A percentile compares a stretch with the other conserved stretches of the same genome.
These are phyloP conservation scores for Cheilosia grossa DNA, from an alignment of 2,888 invertebrate genomes.

Conservation along the genomic window DNA sequence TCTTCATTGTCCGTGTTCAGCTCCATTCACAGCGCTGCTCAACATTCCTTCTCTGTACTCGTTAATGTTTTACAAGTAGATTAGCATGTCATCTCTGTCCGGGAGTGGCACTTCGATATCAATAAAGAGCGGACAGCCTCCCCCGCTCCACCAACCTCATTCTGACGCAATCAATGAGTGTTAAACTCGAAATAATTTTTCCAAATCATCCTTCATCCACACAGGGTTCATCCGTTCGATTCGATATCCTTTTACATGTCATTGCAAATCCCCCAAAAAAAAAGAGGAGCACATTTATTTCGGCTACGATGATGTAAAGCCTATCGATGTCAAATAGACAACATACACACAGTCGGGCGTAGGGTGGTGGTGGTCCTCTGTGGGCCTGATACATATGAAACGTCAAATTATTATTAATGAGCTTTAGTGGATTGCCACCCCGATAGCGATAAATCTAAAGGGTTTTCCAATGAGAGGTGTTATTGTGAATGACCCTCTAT, in stretches of 20 bases:
- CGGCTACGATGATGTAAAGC: constrained; percentile 16
- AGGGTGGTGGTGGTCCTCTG: neutral
- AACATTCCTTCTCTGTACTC: constrained; percentile 10
- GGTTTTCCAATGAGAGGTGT: too few species aligned
- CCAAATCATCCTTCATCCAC: constrained; percentile 35
- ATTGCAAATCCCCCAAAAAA: constrained; percentile 18
- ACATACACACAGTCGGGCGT: neutral
- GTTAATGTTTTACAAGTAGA: constrained; percentile 60
- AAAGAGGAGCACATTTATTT: constrained; percentile 3
- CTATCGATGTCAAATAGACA: constrained; percentile 41
- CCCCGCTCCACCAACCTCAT: neutral
- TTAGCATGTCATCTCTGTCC: constrained; percentile 52
- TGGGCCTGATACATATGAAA: constrained; percentile 7
- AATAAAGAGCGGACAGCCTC: constrained; percentile 1
- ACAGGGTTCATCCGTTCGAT: constrained; percentile 1
- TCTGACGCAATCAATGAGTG: constrained; percentile 9
- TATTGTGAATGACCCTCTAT: too few species aligned
- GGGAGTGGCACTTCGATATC: constrained; percentile 7
- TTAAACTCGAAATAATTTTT: constrained; percentile 40
- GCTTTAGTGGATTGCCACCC: neutral
- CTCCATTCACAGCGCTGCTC: constrained; percentile 75
- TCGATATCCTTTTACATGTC: constrained; percentile 19
- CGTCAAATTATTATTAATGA: constrained; percentile 22
- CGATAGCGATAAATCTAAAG: too few species aligned
- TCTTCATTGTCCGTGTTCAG: constrained; percentile 64